Evolutionary conservation across 2,113 vertebrate species (phyloP).

Genomic region (Daboia siamensis): DNA sequence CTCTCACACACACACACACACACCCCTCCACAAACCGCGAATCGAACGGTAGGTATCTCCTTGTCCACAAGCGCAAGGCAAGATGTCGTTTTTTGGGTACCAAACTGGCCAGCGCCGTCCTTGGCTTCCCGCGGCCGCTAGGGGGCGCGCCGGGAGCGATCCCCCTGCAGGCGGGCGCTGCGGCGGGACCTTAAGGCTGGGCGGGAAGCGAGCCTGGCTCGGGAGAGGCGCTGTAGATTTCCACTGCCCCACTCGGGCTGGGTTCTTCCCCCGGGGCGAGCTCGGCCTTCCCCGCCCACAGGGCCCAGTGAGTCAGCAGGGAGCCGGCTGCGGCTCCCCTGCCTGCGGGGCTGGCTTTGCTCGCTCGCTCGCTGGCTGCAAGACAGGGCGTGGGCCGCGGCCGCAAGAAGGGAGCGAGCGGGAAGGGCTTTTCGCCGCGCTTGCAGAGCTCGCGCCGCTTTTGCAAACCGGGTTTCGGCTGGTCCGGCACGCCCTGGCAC

Average conservation of each 20-base stretch:
- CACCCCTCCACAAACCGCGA: neutral
- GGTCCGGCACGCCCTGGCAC: neutral
- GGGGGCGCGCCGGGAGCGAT: neutral
- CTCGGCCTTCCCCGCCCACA: neutral
- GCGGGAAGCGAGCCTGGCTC: no score
- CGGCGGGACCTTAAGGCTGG: neutral
- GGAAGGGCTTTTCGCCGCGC: no score
- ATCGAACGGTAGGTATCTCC: neutral
- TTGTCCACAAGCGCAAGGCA: neutral
- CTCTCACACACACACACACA: no score
- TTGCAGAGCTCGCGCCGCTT: neutral
- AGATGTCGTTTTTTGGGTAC: neutral
- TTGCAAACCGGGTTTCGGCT: neutral
- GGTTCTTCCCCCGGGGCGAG: neutral
- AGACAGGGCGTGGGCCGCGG: neutral
- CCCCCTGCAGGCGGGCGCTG: neutral
- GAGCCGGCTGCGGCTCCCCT: neutral
- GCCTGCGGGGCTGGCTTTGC: neutral
- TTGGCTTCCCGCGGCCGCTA: neutral
- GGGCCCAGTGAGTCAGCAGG: neutral
- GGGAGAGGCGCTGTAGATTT: slow-evolving; percentile 7
- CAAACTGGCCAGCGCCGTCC: neutral
- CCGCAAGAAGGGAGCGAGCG: neutral
- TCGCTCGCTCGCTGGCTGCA: neutral
- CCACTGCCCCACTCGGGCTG: neutral